Evolutionary conservation across 2,888 invertebrate genomes (phyloP).

Genomic region (Dyspetes luteomarginatus): DNA sequence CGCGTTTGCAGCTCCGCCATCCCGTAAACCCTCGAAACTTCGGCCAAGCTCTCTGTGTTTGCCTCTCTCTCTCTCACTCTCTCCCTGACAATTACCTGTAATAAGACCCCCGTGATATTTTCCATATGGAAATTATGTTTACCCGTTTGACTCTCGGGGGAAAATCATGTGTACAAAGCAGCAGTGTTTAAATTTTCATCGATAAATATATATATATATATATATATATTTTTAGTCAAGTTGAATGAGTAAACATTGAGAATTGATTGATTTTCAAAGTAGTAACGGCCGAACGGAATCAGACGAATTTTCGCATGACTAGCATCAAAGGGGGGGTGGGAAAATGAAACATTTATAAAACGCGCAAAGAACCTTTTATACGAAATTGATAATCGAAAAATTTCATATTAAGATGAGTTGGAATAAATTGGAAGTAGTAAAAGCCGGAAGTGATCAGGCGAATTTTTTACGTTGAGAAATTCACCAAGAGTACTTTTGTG

Average conservation of each 20-base stretch:
- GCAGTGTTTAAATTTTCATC: slow-evolving; percentile 44
- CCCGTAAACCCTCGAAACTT: slow-evolving; percentile 52
- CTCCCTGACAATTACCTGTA: slow-evolving; percentile 63
- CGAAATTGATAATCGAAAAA: no score
- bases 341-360: no score
- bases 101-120: slow-evolving; percentile 58
- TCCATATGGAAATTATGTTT: slow-evolving; percentile 61
- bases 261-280: not conserved
- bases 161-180: slow-evolving; percentile 12
- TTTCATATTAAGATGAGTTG: no score
- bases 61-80: not conserved
- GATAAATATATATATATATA: slow-evolving; percentile 27
- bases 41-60: slow-evolving; percentile 53
- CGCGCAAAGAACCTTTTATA: no score
- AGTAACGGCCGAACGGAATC: not conserved
- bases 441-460: no score
- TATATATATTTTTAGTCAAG: no score
- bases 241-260: not conserved
- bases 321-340: no score
- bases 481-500: no score
- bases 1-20: slow-evolving; percentile 46
- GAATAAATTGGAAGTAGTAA: no score
- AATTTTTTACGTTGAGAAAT: no score
- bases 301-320: not conserved
- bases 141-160: not conserved